Conservation (phyloP, 2,113 vertebrate species). For the Brachirus orientalis region DNA sequence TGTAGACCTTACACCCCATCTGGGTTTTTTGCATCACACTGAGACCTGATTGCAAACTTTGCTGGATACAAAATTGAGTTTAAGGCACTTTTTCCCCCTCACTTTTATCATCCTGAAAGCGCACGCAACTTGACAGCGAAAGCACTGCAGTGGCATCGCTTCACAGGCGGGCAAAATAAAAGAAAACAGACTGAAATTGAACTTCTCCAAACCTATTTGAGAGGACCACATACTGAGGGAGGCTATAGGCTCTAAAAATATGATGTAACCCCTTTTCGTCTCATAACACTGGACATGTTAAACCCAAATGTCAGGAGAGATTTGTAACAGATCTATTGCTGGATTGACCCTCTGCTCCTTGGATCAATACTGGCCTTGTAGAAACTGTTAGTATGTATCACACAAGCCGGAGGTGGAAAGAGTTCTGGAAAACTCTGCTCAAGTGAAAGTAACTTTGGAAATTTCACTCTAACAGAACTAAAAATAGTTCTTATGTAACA, state of each 20-base stretch:
- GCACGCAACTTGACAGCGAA: constrained; percentile 27
- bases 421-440: background rate
- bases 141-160: constrained; percentile 1
- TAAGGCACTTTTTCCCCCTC: constrained; percentile 20
- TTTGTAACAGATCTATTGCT: constrained; percentile 58
- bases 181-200: constrained; percentile 5
- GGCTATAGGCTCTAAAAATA: background rate
- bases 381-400: constrained; percentile 50
- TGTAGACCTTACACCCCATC: constrained; percentile 17
- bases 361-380: constrained; percentile 58
- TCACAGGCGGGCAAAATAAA: constrained; percentile 18
- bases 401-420: background rate
- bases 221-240: background rate
- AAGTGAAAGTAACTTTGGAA: background rate
- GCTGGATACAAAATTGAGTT: constrained; percentile 15
- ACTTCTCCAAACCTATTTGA: constrained; percentile 15
- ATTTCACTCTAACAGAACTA: background rate
- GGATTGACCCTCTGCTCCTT: constrained; percentile 50
- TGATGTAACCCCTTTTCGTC: constrained; percentile 39
- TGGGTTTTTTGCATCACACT: constrained; percentile 18
- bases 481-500: background rate
- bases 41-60: background rate
- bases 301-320: constrained; percentile 58
- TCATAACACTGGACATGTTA: constrained; percentile 44
- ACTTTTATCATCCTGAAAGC: constrained; percentile 34